Evolutionary conservation across 2,797 vertebrate species (phyloP), one percentile per base, ranked within the genome.

Genomic region (Ctenopoma multispine): DNA sequence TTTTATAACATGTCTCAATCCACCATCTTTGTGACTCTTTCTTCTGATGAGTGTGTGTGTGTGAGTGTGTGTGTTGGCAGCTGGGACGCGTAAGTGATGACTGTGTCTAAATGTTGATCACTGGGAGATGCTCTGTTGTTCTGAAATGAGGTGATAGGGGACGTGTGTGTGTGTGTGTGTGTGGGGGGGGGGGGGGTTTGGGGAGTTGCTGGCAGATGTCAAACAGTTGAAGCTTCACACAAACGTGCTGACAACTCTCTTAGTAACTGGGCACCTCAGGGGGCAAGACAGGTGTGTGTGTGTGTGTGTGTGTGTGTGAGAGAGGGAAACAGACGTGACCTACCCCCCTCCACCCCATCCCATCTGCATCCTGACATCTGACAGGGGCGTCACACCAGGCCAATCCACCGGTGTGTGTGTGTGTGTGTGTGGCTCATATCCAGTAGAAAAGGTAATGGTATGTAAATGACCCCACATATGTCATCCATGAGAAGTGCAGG

Each of bases 81-180:
- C 92, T 95, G 92, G 92, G 92, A 94, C 90, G 92, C 94, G 95
- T 97, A 97, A 96, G 94, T 96, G 96, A 98, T 97, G 96, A 95
- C 95, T 96, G 96, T 96, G 96, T 97, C 96, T 96, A 97, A 97
- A 97, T 96, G 95, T 95, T 96, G 96, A 97, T 97, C 95, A 96
- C 95, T 95, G 95, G 94, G 96, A 96, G 95, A 96, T 94, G 94
- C 94, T 90, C 81, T 79, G 86, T 92, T 90, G 88, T 92, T 93
- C 74, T 90, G 89, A 85, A 90, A 84, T 50, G 80, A 85, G 74
- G 89, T 84, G 85, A 77, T 83, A 63, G 70, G 84, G 90, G 89
- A 94, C 94, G 92, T 65, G 41, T 54, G 24, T 69, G 65, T 48
- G 47, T 63, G 63, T 63, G 49, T 57, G 38, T 57, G 53, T 57